These are phyloP conservation scores for Trachymyrmex septentrionalis DNA, from an alignment of 1,140 invertebrate genomes.

Conservation along the genomic window DNA sequence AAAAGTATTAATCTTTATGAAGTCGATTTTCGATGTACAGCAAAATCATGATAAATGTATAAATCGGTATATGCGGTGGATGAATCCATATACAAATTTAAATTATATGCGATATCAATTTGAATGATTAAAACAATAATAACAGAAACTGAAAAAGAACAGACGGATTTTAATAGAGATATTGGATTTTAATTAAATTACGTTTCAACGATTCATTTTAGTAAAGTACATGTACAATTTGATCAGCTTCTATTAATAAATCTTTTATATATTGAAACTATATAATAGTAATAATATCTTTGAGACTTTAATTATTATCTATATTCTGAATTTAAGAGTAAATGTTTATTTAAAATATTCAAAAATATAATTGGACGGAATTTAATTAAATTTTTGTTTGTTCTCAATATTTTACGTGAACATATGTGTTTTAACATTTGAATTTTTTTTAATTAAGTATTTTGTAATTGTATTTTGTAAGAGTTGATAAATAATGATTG, in stretches of 20 bases:
- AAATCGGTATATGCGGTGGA: not conserved
- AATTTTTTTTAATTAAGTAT: not conserved
- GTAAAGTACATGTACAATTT: slow-evolving; percentile 12
- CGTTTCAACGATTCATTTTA: not conserved
- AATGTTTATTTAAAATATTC: slow-evolving; percentile 41
- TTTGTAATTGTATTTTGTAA: not conserved
- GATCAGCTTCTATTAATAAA: slow-evolving; percentile 37
- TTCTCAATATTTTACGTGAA: not conserved
- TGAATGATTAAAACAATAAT: slow-evolving; percentile 20
- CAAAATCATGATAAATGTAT: slow-evolving; percentile 16
- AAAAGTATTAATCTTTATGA: slow-evolving; percentile 57
- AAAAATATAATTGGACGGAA: slow-evolving; percentile 36
- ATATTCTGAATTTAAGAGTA: not conserved
- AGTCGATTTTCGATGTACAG: slow-evolving; percentile 27
- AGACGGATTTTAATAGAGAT: not conserved
- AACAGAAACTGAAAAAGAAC: slow-evolving; percentile 23
- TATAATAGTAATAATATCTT: slow-evolving; percentile 14
- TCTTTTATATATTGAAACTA: not conserved
- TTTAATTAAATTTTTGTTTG: slow-evolving; percentile 51
- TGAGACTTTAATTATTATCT: slow-evolving; percentile 17
- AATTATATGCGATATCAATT: slow-evolving; percentile 35
- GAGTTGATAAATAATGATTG: not conserved
- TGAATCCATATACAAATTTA: not conserved
- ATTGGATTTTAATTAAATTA: slow-evolving; percentile 46
- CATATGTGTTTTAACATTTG: not conserved